A percentile compares a stretch with the other conserved stretches of the same genome.
These are phyloP conservation scores for Junonia oenone DNA, from an alignment of 2,888 invertebrate species.

Conservation along the genomic window DNA sequence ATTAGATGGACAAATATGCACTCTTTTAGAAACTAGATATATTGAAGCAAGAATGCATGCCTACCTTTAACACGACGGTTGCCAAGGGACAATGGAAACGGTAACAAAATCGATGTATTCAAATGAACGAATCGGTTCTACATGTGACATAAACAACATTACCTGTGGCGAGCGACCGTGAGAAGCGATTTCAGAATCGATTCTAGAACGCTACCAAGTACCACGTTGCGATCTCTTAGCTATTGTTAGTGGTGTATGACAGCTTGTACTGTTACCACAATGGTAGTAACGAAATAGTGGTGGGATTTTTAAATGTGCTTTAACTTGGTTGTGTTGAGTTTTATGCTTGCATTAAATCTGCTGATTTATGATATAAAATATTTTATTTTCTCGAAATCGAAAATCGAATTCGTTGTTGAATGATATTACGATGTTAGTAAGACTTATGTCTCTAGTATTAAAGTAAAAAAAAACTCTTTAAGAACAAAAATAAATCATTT, in stretches of 20 bases:
- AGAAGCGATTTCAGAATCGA: slow-evolving; percentile 34
- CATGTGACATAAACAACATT: slow-evolving; percentile 40
- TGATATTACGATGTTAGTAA: no score
- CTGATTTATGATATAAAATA: no score
- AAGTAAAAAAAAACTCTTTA: no score
- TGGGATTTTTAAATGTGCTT: background rate
- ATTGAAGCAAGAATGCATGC: no score
- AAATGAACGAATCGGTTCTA: slow-evolving; percentile 32
- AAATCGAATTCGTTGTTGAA: no score
- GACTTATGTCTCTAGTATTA: no score
- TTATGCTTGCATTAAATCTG: no score
- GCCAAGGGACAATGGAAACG: slow-evolving; percentile 21
- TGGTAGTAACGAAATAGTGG: background rate
- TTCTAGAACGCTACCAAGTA: slow-evolving; percentile 31
- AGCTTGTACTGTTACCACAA: slow-evolving; percentile 15
- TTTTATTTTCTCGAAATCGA: no score
- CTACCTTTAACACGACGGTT: no score
- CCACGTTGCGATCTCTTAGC: slow-evolving; percentile 26
- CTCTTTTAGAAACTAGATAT: no score
- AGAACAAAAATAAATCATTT: no score
- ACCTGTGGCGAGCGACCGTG: slow-evolving; percentile 38
- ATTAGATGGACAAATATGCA: no score
- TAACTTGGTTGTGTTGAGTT: background rate
- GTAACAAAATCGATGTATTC: slow-evolving; percentile 15
- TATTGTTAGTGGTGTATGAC: slow-evolving; percentile 23